phyloP scores from a whole-genome alignment of 2,113 vertebrate species.

The Vanacampus margaritifer region DNA sequence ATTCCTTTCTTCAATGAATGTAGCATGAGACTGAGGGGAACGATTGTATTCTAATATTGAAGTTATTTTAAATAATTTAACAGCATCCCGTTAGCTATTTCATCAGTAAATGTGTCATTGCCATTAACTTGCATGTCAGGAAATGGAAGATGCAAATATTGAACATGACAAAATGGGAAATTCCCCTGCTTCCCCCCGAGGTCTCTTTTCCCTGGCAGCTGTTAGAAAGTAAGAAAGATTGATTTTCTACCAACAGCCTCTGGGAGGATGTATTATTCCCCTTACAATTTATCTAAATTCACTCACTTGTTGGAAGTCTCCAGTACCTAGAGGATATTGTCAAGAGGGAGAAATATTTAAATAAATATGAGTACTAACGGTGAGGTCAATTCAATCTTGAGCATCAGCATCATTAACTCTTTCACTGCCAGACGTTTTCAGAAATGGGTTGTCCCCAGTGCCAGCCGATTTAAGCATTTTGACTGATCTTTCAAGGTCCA shows the following conservation, averaged over 20 bases:
- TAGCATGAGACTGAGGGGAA: not conserved
- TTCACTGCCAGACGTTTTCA: no score
- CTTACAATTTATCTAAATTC: conserved; percentile 57
- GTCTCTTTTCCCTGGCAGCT: conserved; percentile 65
- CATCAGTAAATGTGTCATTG: conserved; percentile 48
- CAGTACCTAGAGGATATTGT: conserved; percentile 22
- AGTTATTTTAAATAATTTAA: conserved; percentile 57
- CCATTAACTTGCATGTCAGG: conserved; percentile 41
- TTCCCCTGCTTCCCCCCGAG: conserved; percentile 45
- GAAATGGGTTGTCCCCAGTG: no score
- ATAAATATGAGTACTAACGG: conserved; percentile 9
- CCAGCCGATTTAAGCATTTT: no score
- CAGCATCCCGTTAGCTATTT: conserved; percentile 45
- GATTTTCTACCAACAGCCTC: conserved; percentile 55
- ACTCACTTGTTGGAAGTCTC: conserved; percentile 43
- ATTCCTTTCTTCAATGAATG: not conserved
- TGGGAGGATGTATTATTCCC: conserved; percentile 37
- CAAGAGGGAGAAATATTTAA: conserved; percentile 23
- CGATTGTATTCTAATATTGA: not conserved
- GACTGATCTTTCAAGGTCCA: no score
- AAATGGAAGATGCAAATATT: conserved; percentile 56
- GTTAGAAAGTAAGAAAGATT: conserved; percentile 48
- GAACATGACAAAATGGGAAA: conserved; percentile 65
- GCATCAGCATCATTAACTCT: conserved; percentile 27
- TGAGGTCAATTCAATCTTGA: conserved; percentile 43